phyloP scores from a whole-genome alignment of 2,113 vertebrate species.

The Crotalus helleri region DNA sequence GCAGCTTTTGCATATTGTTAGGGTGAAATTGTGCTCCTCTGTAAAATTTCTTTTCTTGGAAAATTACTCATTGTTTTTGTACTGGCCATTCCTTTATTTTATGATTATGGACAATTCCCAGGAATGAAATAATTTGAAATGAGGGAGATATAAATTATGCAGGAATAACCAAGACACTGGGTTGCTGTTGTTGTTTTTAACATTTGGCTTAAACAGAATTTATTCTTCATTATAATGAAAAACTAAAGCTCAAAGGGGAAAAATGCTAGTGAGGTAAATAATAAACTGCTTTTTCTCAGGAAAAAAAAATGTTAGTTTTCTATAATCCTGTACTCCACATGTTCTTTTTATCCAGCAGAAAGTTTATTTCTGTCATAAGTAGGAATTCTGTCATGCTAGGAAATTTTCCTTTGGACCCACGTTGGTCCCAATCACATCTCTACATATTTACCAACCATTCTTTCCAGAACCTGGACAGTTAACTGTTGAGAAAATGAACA shows the following conservation, averaged over 20 bases:
- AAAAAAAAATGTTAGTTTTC: background rate
- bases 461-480: background rate
- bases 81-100: background rate
- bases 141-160: background rate
- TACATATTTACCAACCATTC: background rate
- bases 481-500: background rate
- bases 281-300: background rate
- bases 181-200: background rate
- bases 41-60: background rate
- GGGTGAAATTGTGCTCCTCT: background rate
- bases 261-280: background rate
- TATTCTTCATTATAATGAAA: background rate
- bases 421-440: background rate
- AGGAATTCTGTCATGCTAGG: background rate
- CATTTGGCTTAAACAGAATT: background rate
- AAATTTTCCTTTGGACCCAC: background rate
- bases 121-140: background rate
- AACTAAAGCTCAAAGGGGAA: background rate
- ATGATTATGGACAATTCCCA: background rate
- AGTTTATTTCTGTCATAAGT: background rate
- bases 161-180: background rate
- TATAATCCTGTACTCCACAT: background rate
- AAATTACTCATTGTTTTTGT: background rate
- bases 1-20: background rate
- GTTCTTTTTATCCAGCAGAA: background rate